Conservation (phyloP, 2,113 vertebrate species). For the Indicator maculatus region DNA sequence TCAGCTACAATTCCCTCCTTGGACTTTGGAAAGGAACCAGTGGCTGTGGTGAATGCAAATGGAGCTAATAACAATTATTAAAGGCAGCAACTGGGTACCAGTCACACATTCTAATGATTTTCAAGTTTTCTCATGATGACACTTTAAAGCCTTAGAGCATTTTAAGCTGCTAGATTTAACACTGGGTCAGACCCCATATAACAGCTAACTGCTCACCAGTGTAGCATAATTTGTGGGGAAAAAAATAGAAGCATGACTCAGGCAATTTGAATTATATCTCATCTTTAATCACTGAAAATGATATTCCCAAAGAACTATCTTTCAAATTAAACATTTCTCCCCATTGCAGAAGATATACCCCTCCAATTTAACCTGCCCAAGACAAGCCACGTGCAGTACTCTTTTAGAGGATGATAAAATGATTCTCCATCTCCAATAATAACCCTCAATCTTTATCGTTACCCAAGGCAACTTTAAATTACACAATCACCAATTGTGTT, state of each 20-base stretch:
- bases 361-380: neutral
- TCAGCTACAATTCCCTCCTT: neutral
- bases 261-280: neutral
- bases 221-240: neutral
- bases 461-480: slow-evolving; percentile 15
- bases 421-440: neutral
- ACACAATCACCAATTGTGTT: neutral
- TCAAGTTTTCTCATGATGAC: neutral
- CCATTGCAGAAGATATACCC: neutral
- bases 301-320: neutral
- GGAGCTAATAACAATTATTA: neutral
- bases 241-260: slow-evolving; percentile 13
- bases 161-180: slow-evolving; percentile 3
- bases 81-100: neutral
- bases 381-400: neutral
- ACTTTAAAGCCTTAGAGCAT: neutral
- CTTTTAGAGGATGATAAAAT: neutral
- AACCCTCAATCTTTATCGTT: neutral
- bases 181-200: neutral
- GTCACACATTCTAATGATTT: neutral
- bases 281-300: neutral
- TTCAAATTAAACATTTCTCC: slow-evolving; percentile 1
- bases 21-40: neutral
- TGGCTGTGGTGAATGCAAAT: neutral
- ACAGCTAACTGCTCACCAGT: neutral